Evolutionary conservation across 1,140 invertebrate genomes (phyloP).

Genomic region (Hylyphantes graminicola): DNA sequence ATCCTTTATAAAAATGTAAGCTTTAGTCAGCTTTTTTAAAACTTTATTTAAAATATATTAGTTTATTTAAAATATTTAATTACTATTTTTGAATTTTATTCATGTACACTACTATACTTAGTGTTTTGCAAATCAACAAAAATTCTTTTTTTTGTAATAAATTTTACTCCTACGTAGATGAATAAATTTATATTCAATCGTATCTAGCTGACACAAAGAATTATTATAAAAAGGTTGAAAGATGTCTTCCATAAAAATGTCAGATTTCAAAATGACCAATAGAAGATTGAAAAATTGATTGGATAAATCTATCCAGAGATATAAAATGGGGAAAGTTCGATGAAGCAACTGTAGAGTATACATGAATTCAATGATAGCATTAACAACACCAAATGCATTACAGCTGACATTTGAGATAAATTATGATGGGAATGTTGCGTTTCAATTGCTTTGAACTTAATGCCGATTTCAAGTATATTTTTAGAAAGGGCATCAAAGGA

Average conservation of each 20-base stretch:
- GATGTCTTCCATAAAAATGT: slow-evolving; percentile 32
- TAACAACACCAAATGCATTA: slow-evolving; percentile 22
- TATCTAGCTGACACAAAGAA: too few species aligned
- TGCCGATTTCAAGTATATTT: background rate
- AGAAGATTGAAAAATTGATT: slow-evolving; percentile 33
- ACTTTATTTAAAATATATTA: too few species aligned
- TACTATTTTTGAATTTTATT: too few species aligned
- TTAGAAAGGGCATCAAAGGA: too few species aligned
- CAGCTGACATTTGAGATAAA: slow-evolving; percentile 29
- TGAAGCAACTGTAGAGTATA: slow-evolving; percentile 29
- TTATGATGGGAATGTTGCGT: slow-evolving; percentile 17
- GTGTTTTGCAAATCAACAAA: too few species aligned
- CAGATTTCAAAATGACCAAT: slow-evolving; percentile 25
- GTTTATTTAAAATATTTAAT: too few species aligned
- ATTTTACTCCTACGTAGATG: too few species aligned
- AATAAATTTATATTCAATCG: too few species aligned
- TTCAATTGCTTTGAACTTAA: slow-evolving; percentile 9
- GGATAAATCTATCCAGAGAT: slow-evolving; percentile 5
- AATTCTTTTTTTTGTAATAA: too few species aligned
- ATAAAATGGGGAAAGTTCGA: background rate
- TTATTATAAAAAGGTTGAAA: slow-evolving; percentile 11
- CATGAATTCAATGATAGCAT: slow-evolving; percentile 24
- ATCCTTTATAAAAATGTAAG: too few species aligned
- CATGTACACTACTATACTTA: too few species aligned
- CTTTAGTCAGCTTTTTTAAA: too few species aligned